Percentiles rank a stretch among this genome's conserved stretches.
phyloP scores from a whole-genome alignment of 2,113 vertebrate genomes.

The Smithornis capensis region DNA sequence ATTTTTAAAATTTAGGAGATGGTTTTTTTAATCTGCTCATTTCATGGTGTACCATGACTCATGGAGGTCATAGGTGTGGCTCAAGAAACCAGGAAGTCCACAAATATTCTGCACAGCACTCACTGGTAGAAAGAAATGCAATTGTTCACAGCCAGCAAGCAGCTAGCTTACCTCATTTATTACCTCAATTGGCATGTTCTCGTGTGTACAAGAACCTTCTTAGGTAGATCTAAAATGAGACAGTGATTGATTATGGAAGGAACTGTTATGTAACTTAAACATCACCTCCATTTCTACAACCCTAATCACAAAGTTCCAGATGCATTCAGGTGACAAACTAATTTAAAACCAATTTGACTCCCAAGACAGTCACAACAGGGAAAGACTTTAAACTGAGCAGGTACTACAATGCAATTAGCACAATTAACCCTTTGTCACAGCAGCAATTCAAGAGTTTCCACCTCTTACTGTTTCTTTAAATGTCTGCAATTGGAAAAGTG shows the following conservation, averaged over 20 bases:
- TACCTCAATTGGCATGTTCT: background rate
- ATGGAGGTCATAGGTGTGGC: background rate
- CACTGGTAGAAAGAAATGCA: background rate
- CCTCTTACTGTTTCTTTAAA: constrained; percentile 37
- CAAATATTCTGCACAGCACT: background rate
- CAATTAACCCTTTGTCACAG: constrained; percentile 60
- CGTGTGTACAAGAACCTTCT: constrained; percentile 4
- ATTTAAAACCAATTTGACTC: constrained; percentile 69
- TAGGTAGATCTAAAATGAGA: constrained; percentile 52
- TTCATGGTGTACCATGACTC: background rate
- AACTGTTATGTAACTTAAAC: constrained; percentile 54
- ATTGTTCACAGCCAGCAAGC: background rate
- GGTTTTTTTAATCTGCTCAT: background rate
- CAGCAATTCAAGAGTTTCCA: constrained; percentile 36
- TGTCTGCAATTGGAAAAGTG: constrained; percentile 32
- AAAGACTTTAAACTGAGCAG: constrained; percentile 55
- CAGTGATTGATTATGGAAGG: constrained; percentile 55
- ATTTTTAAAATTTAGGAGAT: background rate
- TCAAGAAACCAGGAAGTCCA: background rate
- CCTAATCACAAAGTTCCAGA: constrained; percentile 55
- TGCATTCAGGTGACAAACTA: constrained; percentile 57
- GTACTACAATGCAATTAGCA: constrained; percentile 54
- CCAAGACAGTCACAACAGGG: constrained; percentile 60
- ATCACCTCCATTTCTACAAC: constrained; percentile 29
- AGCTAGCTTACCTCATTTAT: constrained; percentile 37